Percentiles rank a stretch among this genome's conserved stretches.
These are phyloP conservation scores for Apis mellifera DNA, from an alignment of 1,140 invertebrate species.

Conservation along the genomic window Amel_HAv3.1 CM009931.2:3754001-3754500, in stretches of 20 bases:
- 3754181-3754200: slow-evolving; percentile 52
- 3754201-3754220: slow-evolving; percentile 62
- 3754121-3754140: slow-evolving; percentile 38
- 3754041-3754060: slow-evolving; percentile 28
- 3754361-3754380: too few species aligned
- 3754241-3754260: slow-evolving; percentile 64
- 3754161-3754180: slow-evolving; percentile 57
- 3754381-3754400: too few species aligned
- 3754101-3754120: slow-evolving; percentile 61
- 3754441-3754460: too few species aligned
- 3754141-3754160: slow-evolving; percentile 54
- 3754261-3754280: slow-evolving; percentile 50
- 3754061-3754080: background rate
- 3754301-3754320: slow-evolving; percentile 63
- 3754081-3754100: slow-evolving; percentile 39
- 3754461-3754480: too few species aligned
- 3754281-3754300: slow-evolving; percentile 65
- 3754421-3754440: too few species aligned
- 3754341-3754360: slow-evolving; percentile 50
- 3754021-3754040: background rate
- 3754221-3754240: slow-evolving; percentile 56
- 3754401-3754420: too few species aligned
- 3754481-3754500: too few species aligned
- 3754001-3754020: too few species aligned
- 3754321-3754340: slow-evolving; percentile 59